A percentile compares a stretch with the other conserved stretches of the same genome.
phyloP scores from a whole-genome alignment of 2,888 invertebrate species.

The Acholoe squamosa region DNA sequence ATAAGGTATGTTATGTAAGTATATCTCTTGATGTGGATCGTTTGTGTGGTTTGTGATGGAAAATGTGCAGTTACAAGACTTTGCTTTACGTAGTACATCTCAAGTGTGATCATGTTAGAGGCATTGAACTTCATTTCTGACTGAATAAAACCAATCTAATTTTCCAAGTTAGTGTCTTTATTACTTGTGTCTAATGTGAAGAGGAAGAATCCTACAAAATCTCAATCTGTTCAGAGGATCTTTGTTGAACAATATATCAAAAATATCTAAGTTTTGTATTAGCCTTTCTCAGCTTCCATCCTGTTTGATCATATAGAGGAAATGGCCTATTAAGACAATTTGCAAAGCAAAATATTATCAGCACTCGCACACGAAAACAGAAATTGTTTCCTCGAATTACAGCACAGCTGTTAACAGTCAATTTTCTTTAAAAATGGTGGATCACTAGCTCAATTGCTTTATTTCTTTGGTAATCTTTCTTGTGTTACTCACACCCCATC shows the following conservation, averaged over 20 bases:
- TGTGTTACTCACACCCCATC: background rate
- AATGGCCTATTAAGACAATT: too few species aligned
- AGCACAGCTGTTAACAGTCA: too few species aligned
- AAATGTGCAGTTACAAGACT: background rate
- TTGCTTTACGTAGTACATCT: background rate
- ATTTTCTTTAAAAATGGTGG: too few species aligned
- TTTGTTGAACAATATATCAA: too few species aligned
- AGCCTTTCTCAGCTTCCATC: too few species aligned
- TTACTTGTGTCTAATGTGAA: background rate
- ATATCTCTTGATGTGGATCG: background rate
- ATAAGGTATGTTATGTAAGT: background rate
- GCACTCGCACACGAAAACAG: background rate
- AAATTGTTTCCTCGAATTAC: background rate
- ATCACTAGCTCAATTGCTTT: background rate
- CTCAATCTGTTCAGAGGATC: too few species aligned
- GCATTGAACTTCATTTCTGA: background rate
- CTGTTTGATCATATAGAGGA: too few species aligned
- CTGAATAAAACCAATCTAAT: constrained; percentile 10
- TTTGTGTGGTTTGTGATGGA: background rate
- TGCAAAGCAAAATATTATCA: too few species aligned
- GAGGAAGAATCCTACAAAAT: background rate
- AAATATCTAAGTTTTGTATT: too few species aligned
- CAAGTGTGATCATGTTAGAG: background rate
- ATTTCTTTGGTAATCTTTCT: background rate
- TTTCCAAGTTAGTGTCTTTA: background rate